Evolutionary conservation across 2,113 vertebrate genomes (phyloP).

Genomic region (Bolborhynchus lineola): DNA sequence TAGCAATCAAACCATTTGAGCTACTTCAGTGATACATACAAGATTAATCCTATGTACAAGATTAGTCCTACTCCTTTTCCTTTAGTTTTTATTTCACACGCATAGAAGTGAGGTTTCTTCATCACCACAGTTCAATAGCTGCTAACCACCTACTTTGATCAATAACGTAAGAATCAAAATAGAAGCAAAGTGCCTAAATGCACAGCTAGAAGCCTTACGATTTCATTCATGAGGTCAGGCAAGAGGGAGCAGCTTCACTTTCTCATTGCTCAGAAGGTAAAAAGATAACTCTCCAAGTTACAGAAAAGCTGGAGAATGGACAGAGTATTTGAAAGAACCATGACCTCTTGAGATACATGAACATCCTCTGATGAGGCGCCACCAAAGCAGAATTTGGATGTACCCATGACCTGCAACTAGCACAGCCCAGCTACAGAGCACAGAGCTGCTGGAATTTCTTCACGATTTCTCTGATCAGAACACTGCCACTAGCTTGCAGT

Average conservation of each 20-base stretch:
- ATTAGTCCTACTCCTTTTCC: not conserved
- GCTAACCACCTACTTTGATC: not conserved
- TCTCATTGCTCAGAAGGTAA: not conserved
- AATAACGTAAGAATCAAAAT: not conserved
- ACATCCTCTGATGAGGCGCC: not conserved
- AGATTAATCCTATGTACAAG: not conserved
- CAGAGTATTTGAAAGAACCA: not conserved
- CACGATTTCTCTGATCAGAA: not conserved
- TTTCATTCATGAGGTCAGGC: not conserved
- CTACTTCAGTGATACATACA: not conserved
- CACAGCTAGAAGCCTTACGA: not conserved
- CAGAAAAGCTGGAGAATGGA: not conserved
- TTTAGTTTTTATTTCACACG: not conserved
- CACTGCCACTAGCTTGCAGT: not conserved
- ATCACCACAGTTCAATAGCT: not conserved
- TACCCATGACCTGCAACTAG: not conserved
- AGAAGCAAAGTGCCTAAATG: not conserved
- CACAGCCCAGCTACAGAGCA: not conserved
- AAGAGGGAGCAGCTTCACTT: not conserved
- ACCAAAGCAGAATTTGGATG: not conserved
- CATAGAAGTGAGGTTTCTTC: not conserved
- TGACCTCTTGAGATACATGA: rapidly evolving
- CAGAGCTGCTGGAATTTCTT: not conserved
- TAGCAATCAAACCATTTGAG: not conserved
- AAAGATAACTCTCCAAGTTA: not conserved